Conservation (phyloP, 2,797 vertebrate genomes). For the Argyrosomus regius region DNA sequence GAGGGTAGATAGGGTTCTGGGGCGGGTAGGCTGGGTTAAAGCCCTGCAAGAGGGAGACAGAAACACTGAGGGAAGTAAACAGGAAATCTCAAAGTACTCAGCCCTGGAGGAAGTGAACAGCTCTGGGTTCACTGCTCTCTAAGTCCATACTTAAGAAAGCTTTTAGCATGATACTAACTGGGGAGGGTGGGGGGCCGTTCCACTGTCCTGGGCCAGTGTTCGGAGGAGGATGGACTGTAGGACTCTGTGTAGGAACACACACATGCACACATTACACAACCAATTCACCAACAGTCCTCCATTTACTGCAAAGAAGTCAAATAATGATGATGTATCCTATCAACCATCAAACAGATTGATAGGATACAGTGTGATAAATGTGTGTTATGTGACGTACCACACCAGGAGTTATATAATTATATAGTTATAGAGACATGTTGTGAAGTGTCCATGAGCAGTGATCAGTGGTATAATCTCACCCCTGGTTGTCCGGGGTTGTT, state of each 20-base stretch:
- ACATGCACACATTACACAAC: not conserved
- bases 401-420: slow-evolving; percentile 5
- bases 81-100: not conserved
- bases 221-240: slow-evolving; percentile 50
- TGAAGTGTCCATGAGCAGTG: not conserved
- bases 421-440: not conserved
- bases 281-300: not conserved
- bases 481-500: slow-evolving; percentile 50
- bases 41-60: slow-evolving; percentile 46
- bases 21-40: slow-evolving; percentile 58
- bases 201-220: slow-evolving; percentile 58
- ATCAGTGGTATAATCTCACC: slow-evolving; percentile 40
- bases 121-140: not conserved
- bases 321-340: not conserved
- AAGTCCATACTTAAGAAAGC: not conserved
- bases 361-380: not conserved
- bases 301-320: not conserved
- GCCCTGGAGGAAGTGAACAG: not conserved
- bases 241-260: slow-evolving; percentile 42
- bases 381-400: slow-evolving; percentile 39
- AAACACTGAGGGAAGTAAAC: not conserved
- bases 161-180: slow-evolving; percentile 46
- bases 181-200: slow-evolving; percentile 54
- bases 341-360: not conserved
- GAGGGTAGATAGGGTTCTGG: slow-evolving; percentile 67